Percentiles rank a stretch among this genome's conserved stretches.
Evolutionary conservation across 1,140 invertebrate species (phyloP).

Genomic region (Chironomus tepperi): DNA sequence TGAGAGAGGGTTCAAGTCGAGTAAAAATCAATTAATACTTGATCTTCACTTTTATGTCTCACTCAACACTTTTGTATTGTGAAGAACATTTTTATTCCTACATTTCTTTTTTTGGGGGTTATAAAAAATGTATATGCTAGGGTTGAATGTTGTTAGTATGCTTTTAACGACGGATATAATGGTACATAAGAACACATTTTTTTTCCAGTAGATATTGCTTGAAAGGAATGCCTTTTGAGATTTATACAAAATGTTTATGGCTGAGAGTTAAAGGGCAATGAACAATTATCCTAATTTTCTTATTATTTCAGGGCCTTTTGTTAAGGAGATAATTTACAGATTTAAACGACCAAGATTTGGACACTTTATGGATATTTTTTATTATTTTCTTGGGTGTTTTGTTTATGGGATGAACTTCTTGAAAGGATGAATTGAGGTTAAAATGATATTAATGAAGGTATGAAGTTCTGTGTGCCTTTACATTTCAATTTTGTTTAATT

Average conservation of each 20-base stretch:
- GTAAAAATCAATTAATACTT: slow-evolving; percentile 26
- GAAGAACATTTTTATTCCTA: too few relatives aligned
- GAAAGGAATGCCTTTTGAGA: slow-evolving; percentile 27
- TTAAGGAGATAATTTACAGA: neutral
- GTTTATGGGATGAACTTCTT: too few relatives aligned
- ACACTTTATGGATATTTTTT: neutral
- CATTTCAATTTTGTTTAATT: too few relatives aligned
- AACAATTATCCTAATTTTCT: neutral
- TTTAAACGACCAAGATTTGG: neutral
- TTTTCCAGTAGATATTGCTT: too few relatives aligned
- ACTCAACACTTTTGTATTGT: neutral
- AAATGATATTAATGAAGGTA: too few relatives aligned
- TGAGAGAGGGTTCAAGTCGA: slow-evolving; percentile 30
- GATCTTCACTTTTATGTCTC: neutral
- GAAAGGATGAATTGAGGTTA: too few relatives aligned
- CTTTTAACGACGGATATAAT: neutral
- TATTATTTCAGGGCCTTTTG: neutral
- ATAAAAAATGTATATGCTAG: too few relatives aligned
- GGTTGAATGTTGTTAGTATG: neutral
- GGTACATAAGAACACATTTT: neutral
- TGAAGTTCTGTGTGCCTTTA: too few relatives aligned
- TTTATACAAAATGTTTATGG: too few relatives aligned
- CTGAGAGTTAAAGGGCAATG: neutral
- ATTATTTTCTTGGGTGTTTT: neutral
- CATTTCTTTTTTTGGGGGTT: too few relatives aligned